phyloP scores from a whole-genome alignment of 1,140 invertebrate species.

The Leptoteleia sp. region DNA sequence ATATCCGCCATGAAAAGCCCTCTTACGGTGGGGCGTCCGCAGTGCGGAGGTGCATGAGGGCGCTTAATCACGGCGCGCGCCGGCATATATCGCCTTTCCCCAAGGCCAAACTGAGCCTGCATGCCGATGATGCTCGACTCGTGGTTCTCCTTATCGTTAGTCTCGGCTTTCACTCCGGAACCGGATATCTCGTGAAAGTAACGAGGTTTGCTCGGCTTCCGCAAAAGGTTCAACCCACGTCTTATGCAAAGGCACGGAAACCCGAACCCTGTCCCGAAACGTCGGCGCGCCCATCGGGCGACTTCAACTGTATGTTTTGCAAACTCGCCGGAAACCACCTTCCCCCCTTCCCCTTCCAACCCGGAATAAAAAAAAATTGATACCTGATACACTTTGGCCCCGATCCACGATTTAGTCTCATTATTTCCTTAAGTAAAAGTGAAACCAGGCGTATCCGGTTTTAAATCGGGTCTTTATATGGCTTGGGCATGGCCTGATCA shows the following conservation, averaged over 20 bases:
- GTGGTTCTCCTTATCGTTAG: slow-evolving; percentile 67
- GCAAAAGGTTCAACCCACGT: slow-evolving; percentile 48
- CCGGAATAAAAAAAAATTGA: slow-evolving; percentile 30
- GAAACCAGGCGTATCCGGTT: too few relatives aligned
- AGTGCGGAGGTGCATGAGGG: slow-evolving; percentile 46
- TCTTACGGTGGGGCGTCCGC: too few relatives aligned
- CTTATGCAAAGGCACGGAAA: slow-evolving; percentile 69
- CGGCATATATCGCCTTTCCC: slow-evolving; percentile 52
- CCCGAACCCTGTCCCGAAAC: slow-evolving; percentile 44
- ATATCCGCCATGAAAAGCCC: too few relatives aligned
- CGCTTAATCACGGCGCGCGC: slow-evolving; percentile 54
- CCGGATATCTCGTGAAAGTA: slow-evolving; percentile 70
- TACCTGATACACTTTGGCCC: slow-evolving; percentile 20
- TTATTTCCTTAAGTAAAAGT: too few relatives aligned
- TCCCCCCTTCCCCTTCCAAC: too few relatives aligned
- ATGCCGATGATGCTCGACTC: slow-evolving; percentile 65
- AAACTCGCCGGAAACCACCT: slow-evolving; percentile 43
- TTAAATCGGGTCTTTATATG: too few relatives aligned
- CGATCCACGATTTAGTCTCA: slow-evolving; percentile 10
- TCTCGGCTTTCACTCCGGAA: slow-evolving; percentile 66
- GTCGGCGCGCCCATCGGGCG: slow-evolving; percentile 27
- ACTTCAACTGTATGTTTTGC: slow-evolving; percentile 57
- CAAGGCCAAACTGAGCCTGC: slow-evolving; percentile 47
- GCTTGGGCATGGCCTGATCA: too few relatives aligned
- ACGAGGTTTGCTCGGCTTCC: slow-evolving; percentile 66